Base-by-base conservation (phyloP, 2,113 vertebrate genomes). In the Macquaria ambigua region DNA sequence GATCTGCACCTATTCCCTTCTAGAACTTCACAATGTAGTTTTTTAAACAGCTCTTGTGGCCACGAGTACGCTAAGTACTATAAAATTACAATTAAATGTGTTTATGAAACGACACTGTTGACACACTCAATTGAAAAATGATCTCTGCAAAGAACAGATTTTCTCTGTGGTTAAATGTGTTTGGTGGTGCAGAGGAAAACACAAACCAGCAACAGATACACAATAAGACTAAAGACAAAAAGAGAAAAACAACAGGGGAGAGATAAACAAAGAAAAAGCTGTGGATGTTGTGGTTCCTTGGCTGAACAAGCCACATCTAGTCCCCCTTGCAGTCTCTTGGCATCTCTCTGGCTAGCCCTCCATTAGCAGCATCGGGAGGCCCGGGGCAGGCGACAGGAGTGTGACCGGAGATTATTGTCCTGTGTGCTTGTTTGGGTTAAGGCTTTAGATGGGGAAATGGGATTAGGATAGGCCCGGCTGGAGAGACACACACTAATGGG, bases 371-470 rank as follows among this genome's bases (percentile, higher is more conserved):
- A 90, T 92, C 85, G 85, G 90, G 85, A 91, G 90, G 90, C 92
- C 89, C 71, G 69, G 83, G 94, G 89, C 88, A 3, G 86, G 85
- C 85, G 84, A 88, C 92, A 91, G 89, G 94, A 94, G 92, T 95
- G 94, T 94, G 93, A 95, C 93, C 91, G 58, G 89, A 95, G 94
- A 95, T 95, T 95, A 95, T 93, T 94, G 94, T 94, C 94, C 93
- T 91, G 93, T 85, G 90, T 91, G 93, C 92, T 94, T 95, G 94
- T 95, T 95, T 95, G 93, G 93, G 94, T 95, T 95, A 93, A 93
- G 92, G 95, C 94, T 95, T 95, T 94, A 94, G 93, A 94, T 94
- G 94, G 90, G 95, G 94, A 95, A 95, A 95, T 95, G 94, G 95
- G 95, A 95, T 95, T 95, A 95, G 94, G 94, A 92, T 79, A 89